Percentiles rank a stretch among this genome's conserved stretches.
These are phyloP conservation scores for Paramacrobiotus metropolitanus DNA, from an alignment of 1,140 invertebrate genomes.

Conservation along the genomic window DNA sequence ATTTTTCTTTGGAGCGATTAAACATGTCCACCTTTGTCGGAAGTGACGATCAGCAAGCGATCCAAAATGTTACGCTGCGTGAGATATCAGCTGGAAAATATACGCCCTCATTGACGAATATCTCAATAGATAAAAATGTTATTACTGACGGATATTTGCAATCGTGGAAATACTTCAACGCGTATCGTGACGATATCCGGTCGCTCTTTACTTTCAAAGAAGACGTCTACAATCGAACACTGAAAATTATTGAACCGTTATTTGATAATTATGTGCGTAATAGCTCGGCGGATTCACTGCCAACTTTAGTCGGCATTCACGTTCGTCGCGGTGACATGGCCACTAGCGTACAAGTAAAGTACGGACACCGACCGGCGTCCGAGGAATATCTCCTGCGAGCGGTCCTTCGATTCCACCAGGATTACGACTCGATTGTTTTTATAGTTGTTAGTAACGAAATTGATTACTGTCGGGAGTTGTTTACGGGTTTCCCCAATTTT, in stretches of 20 bases:
- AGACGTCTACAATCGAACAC: neutral
- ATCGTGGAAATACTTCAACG: constrained; percentile 17
- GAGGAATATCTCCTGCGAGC: neutral
- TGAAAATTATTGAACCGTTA: neutral
- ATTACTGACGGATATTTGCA: constrained; percentile 14
- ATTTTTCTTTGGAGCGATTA: too few species aligned
- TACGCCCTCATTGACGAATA: too few species aligned
- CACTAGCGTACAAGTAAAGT: neutral
- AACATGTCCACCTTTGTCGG: too few species aligned
- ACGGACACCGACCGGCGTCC: neutral
- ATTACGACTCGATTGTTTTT: neutral
- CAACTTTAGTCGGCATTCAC: neutral
- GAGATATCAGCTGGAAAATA: too few species aligned
- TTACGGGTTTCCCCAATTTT: neutral
- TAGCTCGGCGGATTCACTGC: neutral
- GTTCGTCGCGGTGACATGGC: neutral
- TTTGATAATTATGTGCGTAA: neutral
- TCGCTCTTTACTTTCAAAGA: constrained; percentile 14
- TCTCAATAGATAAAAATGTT: too few species aligned
- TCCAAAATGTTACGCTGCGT: too few species aligned
- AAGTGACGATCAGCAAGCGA: too few species aligned
- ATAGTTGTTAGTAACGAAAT: neutral
- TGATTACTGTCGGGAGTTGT: neutral
- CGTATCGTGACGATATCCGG: constrained; percentile 10
- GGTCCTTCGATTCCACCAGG: neutral